Evolutionary conservation across 2,113 vertebrate species (phyloP).

Genomic region (Hepsetus odoe): DNA sequence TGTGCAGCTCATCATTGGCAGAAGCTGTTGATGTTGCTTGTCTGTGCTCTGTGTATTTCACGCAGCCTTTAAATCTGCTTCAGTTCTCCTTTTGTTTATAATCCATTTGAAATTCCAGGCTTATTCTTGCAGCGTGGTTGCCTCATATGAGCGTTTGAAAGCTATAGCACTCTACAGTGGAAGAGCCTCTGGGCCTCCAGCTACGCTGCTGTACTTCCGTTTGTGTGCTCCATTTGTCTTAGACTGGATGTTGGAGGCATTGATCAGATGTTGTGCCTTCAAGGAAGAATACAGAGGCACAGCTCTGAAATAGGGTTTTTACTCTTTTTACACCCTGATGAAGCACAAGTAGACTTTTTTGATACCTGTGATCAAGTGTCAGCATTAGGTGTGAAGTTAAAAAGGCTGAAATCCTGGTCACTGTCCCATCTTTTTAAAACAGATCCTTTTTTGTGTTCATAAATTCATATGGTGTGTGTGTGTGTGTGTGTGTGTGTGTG

Average conservation of each 20-base stretch:
- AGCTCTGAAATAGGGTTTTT: background rate
- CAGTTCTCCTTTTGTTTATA: background rate
- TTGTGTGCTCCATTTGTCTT: conserved; percentile 1
- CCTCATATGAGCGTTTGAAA: conserved; percentile 8
- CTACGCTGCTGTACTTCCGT: conserved; percentile 6
- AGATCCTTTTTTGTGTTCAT: no score
- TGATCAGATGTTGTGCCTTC: conserved; percentile 35
- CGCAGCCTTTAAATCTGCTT: background rate
- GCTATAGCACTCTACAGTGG: background rate
- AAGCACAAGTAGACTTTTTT: background rate
- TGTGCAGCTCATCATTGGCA: background rate
- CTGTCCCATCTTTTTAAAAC: no score
- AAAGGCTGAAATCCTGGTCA: no score
- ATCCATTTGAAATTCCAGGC: background rate
- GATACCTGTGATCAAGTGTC: background rate
- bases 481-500: no score
- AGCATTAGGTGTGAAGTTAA: background rate
- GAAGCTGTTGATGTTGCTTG: background rate
- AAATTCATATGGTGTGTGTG: no score
- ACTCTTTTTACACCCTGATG: background rate
- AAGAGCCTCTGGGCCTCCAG: conserved; percentile 16
- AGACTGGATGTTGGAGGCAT: background rate
- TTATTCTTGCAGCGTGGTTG: conserved; percentile 28
- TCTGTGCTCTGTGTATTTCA: background rate
- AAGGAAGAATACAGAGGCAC: conserved; percentile 17